Evolutionary conservation across 2,113 vertebrate species (phyloP).

Genomic region (Myrmecobius fasciatus): DNA sequence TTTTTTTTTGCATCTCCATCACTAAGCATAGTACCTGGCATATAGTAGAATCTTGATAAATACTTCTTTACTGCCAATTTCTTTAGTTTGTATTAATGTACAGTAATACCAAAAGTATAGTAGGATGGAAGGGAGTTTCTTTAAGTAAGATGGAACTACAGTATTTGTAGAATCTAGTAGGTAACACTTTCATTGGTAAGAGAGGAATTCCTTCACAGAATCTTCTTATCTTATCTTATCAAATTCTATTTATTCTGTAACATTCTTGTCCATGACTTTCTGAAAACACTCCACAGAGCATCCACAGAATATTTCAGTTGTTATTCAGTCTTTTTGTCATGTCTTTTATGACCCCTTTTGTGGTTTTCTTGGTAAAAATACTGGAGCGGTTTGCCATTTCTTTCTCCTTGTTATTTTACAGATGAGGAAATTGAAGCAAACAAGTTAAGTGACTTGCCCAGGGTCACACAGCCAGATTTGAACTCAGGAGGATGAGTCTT

Average conservation of each 20-base stretch:
- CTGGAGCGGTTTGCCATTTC: not conserved
- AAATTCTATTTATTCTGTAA: not conserved
- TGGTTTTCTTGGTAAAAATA: not conserved
- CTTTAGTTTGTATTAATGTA: not conserved
- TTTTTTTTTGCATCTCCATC: not conserved
- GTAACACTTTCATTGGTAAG: not conserved
- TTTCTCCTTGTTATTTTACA: not conserved
- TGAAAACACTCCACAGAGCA: not conserved
- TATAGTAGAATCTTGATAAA: not conserved
- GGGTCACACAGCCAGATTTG: not conserved
- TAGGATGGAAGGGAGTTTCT: not conserved
- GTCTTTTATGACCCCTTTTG: not conserved
- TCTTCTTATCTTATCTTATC: too few relatives aligned
- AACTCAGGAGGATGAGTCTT: not conserved
- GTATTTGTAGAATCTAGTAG: not conserved
- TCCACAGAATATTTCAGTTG: not conserved
- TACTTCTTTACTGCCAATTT: not conserved
- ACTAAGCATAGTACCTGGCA: not conserved
- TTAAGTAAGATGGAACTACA: not conserved
- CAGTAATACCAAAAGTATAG: not conserved
- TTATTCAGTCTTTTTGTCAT: not conserved
- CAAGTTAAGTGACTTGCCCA: not conserved
- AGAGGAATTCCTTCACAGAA: not conserved
- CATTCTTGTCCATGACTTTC: not conserved
- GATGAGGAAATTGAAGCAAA: not conserved